Percentiles rank a stretch among this genome's conserved stretches.
Evolutionary conservation across 2,797 vertebrate species (phyloP).

Genomic region (Malurus splendens): DNA sequence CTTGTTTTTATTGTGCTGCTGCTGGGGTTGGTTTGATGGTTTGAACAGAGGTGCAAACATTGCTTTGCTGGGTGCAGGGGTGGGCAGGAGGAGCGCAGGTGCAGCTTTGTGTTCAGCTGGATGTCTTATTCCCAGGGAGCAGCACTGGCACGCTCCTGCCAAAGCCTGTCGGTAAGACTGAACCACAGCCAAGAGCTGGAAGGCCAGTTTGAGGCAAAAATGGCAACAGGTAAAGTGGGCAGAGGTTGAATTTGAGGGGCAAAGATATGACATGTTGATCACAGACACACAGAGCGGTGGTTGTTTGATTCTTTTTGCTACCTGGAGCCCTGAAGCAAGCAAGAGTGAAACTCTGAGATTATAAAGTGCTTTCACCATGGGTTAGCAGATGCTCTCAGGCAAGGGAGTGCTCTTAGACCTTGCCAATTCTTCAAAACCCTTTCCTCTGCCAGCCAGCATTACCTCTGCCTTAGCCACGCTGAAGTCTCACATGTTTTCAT

Average conservation of each 20-base stretch:
- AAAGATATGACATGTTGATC: background rate
- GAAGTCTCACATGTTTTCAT: conserved; percentile 13
- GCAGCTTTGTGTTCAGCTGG: background rate
- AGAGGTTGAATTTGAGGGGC: background rate
- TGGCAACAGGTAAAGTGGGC: background rate
- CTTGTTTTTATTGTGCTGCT: background rate
- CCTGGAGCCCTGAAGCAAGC: background rate
- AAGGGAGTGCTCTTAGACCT: conserved; percentile 24
- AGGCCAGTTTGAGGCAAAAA: background rate
- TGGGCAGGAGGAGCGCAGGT: background rate
- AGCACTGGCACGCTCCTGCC: background rate
- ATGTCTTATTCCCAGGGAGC: background rate
- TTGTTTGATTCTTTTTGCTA: background rate
- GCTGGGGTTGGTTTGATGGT: background rate
- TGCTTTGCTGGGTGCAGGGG: background rate
- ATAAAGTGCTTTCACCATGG: background rate
- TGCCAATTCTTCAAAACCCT: conserved; percentile 45
- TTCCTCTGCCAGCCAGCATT: conserved; percentile 22
- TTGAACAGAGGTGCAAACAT: background rate
- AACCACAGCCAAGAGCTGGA: background rate
- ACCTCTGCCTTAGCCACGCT: conserved; percentile 4
- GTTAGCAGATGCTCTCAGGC: conserved; percentile 41
- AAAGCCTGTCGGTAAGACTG: background rate
- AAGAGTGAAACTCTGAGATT: background rate
- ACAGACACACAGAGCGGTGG: background rate